Base-by-base conservation (phyloP, 2,113 vertebrate genomes). In the Istiophorus platypterus region DNA sequence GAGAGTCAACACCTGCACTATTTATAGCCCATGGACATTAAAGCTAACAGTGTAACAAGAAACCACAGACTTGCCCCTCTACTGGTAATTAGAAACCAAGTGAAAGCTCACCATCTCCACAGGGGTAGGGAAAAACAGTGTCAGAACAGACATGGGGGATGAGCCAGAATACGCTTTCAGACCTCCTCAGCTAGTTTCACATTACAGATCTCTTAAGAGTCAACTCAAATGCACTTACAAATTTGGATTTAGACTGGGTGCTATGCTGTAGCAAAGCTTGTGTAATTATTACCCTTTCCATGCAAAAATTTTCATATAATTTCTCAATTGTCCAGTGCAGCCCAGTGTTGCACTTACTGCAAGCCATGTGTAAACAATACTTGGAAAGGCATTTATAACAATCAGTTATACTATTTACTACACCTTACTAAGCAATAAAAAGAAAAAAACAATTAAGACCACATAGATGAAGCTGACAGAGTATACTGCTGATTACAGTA, bases 31-130 rank as follows among this genome's bases (percentile, higher is more conserved):
- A 10, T 31, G 65, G 87, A 90, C 89, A 81, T 86, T 86, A 85
- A 82, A 85, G 88, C 89, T 79, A 91, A 83, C 80, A 82, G 79
- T 81, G 89, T 78, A 93, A 92, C 49, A 86, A 54, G 88, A 93
- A 83, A 83, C 66, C 47, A 52, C 39, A 76, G 78, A 86, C 82
- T 24, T 82, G 72, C 80, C 80, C 82, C 85, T 80, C 29, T 73
- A 72, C 85, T 78, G 72, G 88, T 91, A 89, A 93, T 93, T 92
- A 93, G 88, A 92, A 84, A 56, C 78, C 83, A 42, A 76, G 73
- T 26, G 41, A 72, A 85, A 85, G 74, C 85, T 80, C 71, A 54
- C 62, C 62, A 81, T 56, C 22, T 75, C 47, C 66, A 83, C 83
- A 86, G 68, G 63, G 51, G 72, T 80, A 52, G 72, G 76, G 54